phyloP scores from a whole-genome alignment of 2,797 vertebrate genomes.

The Cirrhinus molitorella region DNA sequence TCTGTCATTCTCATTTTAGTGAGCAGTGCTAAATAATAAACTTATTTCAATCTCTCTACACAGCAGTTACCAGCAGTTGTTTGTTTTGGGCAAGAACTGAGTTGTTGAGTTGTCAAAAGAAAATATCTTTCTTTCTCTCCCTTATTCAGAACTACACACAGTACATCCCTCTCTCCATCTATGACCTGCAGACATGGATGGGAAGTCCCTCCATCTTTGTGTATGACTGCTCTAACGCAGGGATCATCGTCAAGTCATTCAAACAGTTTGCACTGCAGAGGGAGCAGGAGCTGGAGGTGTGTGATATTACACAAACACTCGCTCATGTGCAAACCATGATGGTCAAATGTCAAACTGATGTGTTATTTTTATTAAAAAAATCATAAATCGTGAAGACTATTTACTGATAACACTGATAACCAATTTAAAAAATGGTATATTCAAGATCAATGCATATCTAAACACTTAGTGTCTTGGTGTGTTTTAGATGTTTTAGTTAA shows the following conservation, averaged over 20 bases:
- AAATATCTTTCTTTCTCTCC: not conserved
- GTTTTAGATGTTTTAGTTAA: no score
- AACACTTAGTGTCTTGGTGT: no score
- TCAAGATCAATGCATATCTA: no score
- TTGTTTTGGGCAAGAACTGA: not conserved
- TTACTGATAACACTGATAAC: no score
- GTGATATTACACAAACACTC: conserved; percentile 18
- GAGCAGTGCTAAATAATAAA: not conserved
- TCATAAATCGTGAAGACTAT: no score
- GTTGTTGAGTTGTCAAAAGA: no score
- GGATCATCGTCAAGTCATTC: conserved; percentile 97
- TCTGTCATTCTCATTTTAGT: not conserved
- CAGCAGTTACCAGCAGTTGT: not conserved
- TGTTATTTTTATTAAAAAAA: no score
- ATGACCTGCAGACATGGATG: conserved; percentile 99
- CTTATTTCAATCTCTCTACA: not conserved
- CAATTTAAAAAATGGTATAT: no score
- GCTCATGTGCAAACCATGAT: not conserved
- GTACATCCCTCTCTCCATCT: conserved; percentile 97
- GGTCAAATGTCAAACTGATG: no score
- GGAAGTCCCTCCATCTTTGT: conserved; percentile 98
- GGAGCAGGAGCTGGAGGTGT: conserved; percentile 97
- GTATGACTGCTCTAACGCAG: conserved; percentile 97
- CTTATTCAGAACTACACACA: conserved; percentile 93
- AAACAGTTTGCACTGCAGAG: conserved; percentile 97